Base-by-base conservation (phyloP, 2,888 invertebrate genomes). In the Gerris lacustris region DNA sequence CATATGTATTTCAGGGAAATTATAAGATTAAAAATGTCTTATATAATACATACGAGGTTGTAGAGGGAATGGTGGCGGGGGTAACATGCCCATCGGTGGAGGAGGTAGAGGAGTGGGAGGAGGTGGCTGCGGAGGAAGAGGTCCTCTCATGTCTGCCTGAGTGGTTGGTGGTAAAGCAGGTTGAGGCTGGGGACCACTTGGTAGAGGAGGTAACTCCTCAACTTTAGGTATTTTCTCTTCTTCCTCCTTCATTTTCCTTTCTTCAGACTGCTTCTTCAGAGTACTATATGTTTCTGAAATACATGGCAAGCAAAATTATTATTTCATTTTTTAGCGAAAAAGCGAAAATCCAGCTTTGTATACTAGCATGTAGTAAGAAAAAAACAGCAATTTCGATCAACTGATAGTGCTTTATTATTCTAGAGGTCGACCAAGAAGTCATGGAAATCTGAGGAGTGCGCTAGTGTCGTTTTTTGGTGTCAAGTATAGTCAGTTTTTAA, bases 41-140 rank as follows among this genome's bases (percentile, higher is more conserved):
- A 64, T n/a, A 18, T 9, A 64, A 64, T 18, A 64, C 81, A 80
- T 76, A 82, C 82, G 81, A 70, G 82, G 81, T 71, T 74, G 76
- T 47, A 74, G 68, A 55, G 73, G 75, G 70, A 77, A 77, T 6
- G 81, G 79, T 69, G 81, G 74, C 17, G 64, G 64, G 7, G 64
- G 78, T 77, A 83, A 75, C 73, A 79, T 76, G 73, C 78, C 71
- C 73, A 75, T 71, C 9, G 76, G 75, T n/a, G 75, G 76, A 43
- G 74, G 81, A 77, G 73, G 74, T 63, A 74, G 70, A 45, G 73
- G 71, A 63, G 76, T 74, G 11, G 76, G 75, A 11, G 74, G 75
- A 31, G 75, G 77, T 18, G 72, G 70, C 9, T 71, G 73, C 67
- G 82, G 81, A n/a, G 82, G 81, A 6, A 81, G 73, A 6, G 73